Evolutionary conservation across 2,797 vertebrate species (phyloP), one percentile per base, ranked within the genome.

Genomic region (Sciurus carolinensis): DNA sequence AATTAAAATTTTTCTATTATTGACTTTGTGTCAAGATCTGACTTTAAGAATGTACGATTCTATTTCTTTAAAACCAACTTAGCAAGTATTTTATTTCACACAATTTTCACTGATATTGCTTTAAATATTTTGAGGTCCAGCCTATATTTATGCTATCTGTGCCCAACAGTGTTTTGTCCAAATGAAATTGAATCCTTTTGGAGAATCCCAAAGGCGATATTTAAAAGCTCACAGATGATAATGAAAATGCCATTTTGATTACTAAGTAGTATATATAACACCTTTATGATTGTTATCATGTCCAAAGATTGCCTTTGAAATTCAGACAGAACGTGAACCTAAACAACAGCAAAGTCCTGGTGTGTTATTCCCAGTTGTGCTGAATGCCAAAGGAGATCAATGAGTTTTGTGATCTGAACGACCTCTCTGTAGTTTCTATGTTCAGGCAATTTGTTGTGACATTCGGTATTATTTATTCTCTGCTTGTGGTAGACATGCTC

Each of bases 201-300:
- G n/a, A 94, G 87, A 96, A 93, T 96, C 77, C 54, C 90, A 59
- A 87, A 95, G 77, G 95, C 93, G 12, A 33, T 88, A 72, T 76
- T 87, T 92, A 94, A 96, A 93, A 87, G 87, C 79, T 88, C 67
- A 93, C 14, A 54, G 13, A 90, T 86, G 94, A 66, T 94, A 95
- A 94, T 69, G 69, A 79, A 96, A 96, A 95, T 97, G 20, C 36
- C 77, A 95, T 84, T 96, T 92, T 92, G 90, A 86, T 94, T 97
- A 92, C 69, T 90, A 96, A 95, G 64, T 76, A 92, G 42, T 72
- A 69, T n/a, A 42, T 62, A 42, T 54, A 87, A 44, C 42, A 87
- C 52, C 64, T 90, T 95, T 96, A 39, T 67, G 84, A 90, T 73
- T 92, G 62, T 50, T 94, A 92, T 54, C 30, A 66, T 57, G 62